These are phyloP conservation scores for Saccopteryx leptura DNA, from an alignment of 2,113 vertebrate genomes.

Conservation along the genomic window DNA sequence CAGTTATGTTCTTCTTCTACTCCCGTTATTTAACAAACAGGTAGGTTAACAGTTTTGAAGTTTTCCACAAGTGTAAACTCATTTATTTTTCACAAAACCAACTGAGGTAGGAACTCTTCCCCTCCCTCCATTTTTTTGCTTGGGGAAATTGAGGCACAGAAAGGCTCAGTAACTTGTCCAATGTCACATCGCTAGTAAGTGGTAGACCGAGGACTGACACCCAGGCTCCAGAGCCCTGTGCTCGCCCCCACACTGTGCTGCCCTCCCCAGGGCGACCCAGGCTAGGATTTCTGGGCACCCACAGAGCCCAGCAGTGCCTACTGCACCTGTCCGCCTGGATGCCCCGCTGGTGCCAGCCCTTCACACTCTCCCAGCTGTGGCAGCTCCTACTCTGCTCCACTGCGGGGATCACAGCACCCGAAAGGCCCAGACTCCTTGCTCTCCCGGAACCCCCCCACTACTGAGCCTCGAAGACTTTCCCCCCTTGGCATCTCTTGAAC, in stretches of 20 bases:
- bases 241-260: neutral
- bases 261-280: neutral
- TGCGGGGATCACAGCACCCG: neutral
- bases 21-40: neutral
- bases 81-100: neutral
- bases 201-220: neutral
- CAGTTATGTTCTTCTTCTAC: neutral
- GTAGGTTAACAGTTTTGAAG: neutral
- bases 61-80: neutral
- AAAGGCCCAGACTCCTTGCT: neutral
- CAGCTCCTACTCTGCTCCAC: neutral
- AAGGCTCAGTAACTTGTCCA: neutral
- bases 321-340: neutral
- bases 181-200: neutral
- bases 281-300: neutral
- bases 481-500: neutral
- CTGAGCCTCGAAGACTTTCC: neutral
- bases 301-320: neutral
- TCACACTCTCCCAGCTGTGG: neutral
- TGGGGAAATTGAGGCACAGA: conserved; percentile 23
- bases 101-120: neutral
- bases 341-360: neutral
- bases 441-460: neutral
- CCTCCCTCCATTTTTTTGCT: neutral
- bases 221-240: neutral